Evolutionary conservation across 2,113 vertebrate species (phyloP), one percentile per base, ranked within the genome.

Genomic region (Podarcis raffonei): DNA sequence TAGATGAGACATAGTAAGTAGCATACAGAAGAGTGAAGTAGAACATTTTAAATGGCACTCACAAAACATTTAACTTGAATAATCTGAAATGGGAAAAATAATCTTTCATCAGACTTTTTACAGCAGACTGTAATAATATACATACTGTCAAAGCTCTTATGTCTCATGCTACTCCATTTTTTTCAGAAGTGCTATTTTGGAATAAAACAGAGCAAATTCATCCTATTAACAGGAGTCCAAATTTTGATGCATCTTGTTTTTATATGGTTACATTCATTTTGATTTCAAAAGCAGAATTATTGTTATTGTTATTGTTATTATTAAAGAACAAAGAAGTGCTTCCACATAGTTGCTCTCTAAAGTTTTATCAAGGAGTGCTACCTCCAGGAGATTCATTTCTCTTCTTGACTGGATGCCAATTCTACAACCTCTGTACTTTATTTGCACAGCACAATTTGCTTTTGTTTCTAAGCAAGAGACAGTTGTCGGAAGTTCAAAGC

Each of bases 81-180:
- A 35, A 39, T 86, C 85, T 89, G 62, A 72, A 74, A 81, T 78
- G 62, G 75, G 68, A 74, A 91, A 77, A 32, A 68, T 81, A 62
- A 30, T 35, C 87, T 86, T 76, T 92, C 5, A 85, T 92, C 5
- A 85, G 35, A 68, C 18, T 3, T 39, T 93, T 93, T 90, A 90
- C 90, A 95, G 84, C 84, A 88, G 82, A 65, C 86, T 88, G 92
- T 78, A 94, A 92, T 94, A 93, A 94, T 89, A 94, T 92, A 94
- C 86, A 94, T 87, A 91, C 93, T 94, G 90, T 96, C 93, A 93
- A 95, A 93, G 84, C 91, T 91, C 78, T 90, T 93, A 88, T 25
- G 15, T 87, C 66, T 88, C 89, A 95, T 80, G 84, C 85, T 90
- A 92, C 48, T 83, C 88, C 86, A 90, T 66, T 77, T 77, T 93